phyloP scores from a whole-genome alignment of 2,888 invertebrate species.

The Exephanes ischioxanthus region DNA sequence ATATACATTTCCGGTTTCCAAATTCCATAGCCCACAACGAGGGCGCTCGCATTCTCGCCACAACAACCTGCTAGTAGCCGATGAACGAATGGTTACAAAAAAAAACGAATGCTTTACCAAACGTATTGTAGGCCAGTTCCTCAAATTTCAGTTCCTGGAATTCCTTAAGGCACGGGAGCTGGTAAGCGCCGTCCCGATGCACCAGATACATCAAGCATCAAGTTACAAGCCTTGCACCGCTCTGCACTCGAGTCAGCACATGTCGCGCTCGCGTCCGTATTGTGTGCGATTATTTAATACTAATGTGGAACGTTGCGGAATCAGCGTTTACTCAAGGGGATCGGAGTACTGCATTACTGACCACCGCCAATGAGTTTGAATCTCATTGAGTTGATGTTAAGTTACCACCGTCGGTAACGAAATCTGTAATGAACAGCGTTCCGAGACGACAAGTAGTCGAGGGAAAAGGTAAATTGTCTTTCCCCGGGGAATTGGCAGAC shows the following conservation, averaged over 20 bases:
- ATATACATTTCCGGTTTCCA: too few relatives aligned
- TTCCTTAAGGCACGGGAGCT: background rate
- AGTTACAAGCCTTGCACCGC: background rate
- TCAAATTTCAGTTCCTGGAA: background rate
- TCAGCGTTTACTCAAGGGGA: conserved; percentile 15
- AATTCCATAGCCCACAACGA: too few relatives aligned
- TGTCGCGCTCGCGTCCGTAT: conserved; percentile 6
- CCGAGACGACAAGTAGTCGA: too few relatives aligned
- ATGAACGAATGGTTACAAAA: too few relatives aligned
- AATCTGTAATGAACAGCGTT: background rate
- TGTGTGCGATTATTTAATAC: conserved; percentile 36
- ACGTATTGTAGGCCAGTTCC: background rate
- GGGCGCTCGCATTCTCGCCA: too few relatives aligned
- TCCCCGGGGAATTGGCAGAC: too few relatives aligned
- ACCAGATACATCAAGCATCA: background rate
- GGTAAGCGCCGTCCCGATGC: background rate
- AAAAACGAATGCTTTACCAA: background rate
- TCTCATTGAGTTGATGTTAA: conserved; percentile 17
- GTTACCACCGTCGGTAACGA: background rate
- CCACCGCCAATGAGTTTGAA: conserved; percentile 25
- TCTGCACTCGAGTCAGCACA: conserved; percentile 19
- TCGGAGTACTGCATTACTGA: conserved; percentile 37
- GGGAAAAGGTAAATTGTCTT: too few relatives aligned
- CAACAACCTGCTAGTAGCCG: too few relatives aligned
- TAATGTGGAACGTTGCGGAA: conserved; percentile 36